Percentiles rank a stretch among this genome's conserved stretches.
Evolutionary conservation across 2,888 invertebrate genomes (phyloP).

Genomic region (Podabrus alpinus): DNA sequence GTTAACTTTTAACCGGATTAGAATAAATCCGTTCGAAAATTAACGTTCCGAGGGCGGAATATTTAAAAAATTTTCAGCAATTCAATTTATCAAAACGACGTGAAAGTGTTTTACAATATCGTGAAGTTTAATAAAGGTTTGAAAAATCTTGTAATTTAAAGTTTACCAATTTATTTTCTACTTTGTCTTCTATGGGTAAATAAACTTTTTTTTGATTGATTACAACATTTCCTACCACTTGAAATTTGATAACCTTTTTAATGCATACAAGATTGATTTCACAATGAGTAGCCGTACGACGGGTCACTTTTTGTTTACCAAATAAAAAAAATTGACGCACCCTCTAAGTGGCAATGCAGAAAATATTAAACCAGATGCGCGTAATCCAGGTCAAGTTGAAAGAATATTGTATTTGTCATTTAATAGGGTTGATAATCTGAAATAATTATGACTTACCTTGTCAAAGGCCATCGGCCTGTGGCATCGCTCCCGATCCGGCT

Average conservation of each 20-base stretch:
- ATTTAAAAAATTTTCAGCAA: background rate
- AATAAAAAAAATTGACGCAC: background rate
- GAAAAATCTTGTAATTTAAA: background rate
- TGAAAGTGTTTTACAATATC: background rate
- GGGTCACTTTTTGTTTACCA: background rate
- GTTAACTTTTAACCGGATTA: background rate
- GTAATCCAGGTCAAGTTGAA: background rate
- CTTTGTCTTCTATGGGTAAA: background rate
- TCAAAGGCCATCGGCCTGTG: slow-evolving; percentile 75
- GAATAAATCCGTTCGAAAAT: background rate
- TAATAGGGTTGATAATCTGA: background rate
- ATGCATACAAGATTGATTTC: background rate
- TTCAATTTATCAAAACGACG: background rate
- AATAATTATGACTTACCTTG: slow-evolving; percentile 59
- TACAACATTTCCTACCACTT: background rate
- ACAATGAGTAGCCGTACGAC: background rate
- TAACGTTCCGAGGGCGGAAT: background rate
- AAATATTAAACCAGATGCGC: background rate
- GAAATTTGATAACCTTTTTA: background rate
- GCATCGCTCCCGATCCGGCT: slow-evolving; percentile 51
- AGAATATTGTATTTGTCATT: background rate
- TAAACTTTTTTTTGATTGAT: background rate
- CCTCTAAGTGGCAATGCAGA: background rate
- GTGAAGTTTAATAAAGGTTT: background rate
- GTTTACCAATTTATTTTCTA: background rate